These are phyloP conservation scores for Anas bahamensis DNA, from an alignment of 2,797 vertebrate genomes.

Conservation along the genomic window DNA sequence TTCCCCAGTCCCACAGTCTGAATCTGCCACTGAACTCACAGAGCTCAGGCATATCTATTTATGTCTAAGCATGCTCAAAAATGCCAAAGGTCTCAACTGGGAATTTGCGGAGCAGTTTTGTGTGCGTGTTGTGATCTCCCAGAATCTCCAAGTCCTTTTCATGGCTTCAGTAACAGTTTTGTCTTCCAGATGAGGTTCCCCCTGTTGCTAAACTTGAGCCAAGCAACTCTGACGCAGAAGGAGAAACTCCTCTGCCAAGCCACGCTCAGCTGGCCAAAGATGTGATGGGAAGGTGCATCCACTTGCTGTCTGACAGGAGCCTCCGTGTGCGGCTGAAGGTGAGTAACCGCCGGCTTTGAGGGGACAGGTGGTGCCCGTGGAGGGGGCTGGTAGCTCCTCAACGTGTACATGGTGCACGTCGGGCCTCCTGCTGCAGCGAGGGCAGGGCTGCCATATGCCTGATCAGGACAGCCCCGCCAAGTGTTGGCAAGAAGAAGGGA, in stretches of 20 bases:
- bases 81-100: background rate
- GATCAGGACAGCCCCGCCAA: background rate
- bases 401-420: fast-evolving
- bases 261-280: slow-evolving; percentile 86
- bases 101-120: background rate
- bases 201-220: slow-evolving; percentile 39
- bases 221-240: background rate
- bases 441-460: background rate
- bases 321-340: slow-evolving; percentile 90
- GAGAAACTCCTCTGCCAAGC: slow-evolving; percentile 80
- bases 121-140: background rate
- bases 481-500: background rate
- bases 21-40: background rate
- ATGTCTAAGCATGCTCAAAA: background rate
- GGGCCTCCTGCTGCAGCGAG: background rate
- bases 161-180: background rate
- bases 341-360: background rate
- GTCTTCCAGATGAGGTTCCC: slow-evolving; percentile 62
- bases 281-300: slow-evolving; percentile 90
- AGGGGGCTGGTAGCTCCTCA: background rate
- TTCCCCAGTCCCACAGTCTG: background rate
- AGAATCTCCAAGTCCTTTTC: background rate
- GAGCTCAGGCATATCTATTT: background rate
- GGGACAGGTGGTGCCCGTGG: background rate
- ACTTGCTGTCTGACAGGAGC: slow-evolving; percentile 86